A percentile compares a stretch with the other conserved stretches of the same genome.
phyloP scores from a whole-genome alignment of 2,113 vertebrate species.

The Oplegnathus fasciatus region DNA sequence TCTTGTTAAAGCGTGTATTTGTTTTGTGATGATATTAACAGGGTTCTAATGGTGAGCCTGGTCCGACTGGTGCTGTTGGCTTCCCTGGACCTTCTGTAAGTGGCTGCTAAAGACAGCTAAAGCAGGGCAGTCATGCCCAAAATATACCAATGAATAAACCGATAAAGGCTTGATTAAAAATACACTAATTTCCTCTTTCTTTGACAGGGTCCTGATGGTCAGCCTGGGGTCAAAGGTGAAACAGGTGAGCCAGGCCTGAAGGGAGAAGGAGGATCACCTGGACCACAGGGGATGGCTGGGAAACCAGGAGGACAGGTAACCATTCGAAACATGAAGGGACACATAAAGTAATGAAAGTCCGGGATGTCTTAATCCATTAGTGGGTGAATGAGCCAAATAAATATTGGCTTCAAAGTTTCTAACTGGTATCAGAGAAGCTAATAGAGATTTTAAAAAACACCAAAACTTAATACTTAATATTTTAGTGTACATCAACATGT shows the following conservation, averaged over 20 bases:
- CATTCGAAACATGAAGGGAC: background rate
- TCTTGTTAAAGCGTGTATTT: background rate
- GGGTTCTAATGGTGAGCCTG: conserved; percentile 94
- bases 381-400: background rate
- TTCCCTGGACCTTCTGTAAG: conserved; percentile 94
- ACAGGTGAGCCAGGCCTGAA: conserved; percentile 93
- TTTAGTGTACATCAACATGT: too few relatives aligned
- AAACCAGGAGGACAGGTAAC: conserved; percentile 90
- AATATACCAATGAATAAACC: background rate
- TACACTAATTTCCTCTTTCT: background rate
- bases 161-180: background rate
- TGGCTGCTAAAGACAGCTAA: conserved; percentile 8
- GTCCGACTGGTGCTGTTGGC: conserved; percentile 92
- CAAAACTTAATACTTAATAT: too few relatives aligned
- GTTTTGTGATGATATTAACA: conserved; percentile 68
- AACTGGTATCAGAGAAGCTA: too few relatives aligned
- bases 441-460: too few relatives aligned
- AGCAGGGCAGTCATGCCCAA: background rate
- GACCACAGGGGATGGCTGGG: conserved; percentile 93
- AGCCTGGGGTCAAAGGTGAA: conserved; percentile 96
- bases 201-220: conserved; percentile 93
- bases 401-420: too few relatives aligned
- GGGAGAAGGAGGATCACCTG: conserved; percentile 92
- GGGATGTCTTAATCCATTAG: background rate
- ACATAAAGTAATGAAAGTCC: background rate